A percentile compares a stretch with the other conserved stretches of the same genome.
Conservation (phyloP, 2,888 invertebrate species). For the Muscina levida region DNA sequence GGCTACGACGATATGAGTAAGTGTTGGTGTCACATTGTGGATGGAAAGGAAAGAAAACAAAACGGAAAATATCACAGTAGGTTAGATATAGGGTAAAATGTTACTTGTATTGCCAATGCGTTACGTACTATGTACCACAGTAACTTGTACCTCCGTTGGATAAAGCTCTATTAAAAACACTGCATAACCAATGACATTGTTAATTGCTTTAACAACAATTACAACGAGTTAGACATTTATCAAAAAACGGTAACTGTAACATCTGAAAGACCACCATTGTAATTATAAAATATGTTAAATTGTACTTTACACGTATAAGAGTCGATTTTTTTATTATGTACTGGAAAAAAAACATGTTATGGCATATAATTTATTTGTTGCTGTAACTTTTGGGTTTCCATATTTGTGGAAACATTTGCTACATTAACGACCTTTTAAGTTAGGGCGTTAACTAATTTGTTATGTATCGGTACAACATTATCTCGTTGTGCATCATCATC, state of each 20-base stretch:
- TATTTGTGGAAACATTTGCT: background rate
- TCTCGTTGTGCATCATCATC: conserved; percentile 31
- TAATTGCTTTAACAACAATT: conserved; percentile 59
- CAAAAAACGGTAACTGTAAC: conserved; percentile 20
- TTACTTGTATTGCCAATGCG: background rate
- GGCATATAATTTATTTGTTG: background rate
- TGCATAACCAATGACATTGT: conserved; percentile 36
- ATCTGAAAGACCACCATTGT: conserved; percentile 49
- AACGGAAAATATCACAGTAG: too few species aligned
- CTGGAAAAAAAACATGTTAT: background rate
- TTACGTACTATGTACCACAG: background rate
- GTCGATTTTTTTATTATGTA: background rate
- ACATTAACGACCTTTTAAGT: conserved; percentile 33
- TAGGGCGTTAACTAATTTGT: conserved; percentile 57
- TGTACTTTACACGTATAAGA: conserved; percentile 39
- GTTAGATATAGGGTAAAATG: background rate
- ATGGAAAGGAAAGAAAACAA: too few species aligned
- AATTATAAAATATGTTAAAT: conserved; percentile 61
- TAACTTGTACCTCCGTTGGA: background rate
- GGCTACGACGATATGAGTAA: too few species aligned
- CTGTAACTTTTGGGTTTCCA: background rate
- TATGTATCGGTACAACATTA: conserved; percentile 28
- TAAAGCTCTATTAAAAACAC: conserved; percentile 58
- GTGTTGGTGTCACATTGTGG: background rate
- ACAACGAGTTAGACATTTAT: conserved; percentile 18